Evolutionary conservation across 2,113 vertebrate genomes (phyloP).

Genomic region (Carollia perspicillata): DNA sequence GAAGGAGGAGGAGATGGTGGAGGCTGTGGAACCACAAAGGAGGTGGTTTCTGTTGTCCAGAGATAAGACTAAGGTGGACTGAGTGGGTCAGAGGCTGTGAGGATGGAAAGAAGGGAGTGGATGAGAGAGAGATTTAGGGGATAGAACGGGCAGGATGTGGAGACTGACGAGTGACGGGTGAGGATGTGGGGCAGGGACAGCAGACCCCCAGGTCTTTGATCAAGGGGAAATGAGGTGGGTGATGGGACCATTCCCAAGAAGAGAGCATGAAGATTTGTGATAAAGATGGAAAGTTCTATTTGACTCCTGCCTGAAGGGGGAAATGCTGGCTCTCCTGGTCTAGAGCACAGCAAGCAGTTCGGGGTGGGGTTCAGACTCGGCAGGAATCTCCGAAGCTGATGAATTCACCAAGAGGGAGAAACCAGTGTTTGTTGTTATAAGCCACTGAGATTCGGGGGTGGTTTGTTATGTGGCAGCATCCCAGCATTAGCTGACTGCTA

Average conservation of each 20-base stretch:
- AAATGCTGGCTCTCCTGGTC: neutral
- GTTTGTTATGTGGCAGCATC: neutral
- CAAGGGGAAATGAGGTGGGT: neutral
- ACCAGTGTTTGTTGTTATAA: rapidly evolving
- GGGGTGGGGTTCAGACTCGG: neutral
- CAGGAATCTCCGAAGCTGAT: neutral
- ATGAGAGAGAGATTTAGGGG: neutral
- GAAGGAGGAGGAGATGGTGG: neutral
- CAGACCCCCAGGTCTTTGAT: neutral
- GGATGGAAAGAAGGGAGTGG: neutral
- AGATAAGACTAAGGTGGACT: neutral
- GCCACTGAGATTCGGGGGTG: rapidly evolving
- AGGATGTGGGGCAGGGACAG: neutral
- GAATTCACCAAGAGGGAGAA: neutral
- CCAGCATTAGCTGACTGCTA: neutral
- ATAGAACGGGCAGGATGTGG: neutral
- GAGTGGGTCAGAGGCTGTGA: neutral
- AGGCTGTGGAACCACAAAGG: neutral
- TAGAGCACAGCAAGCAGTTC: neutral
- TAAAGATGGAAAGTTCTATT: neutral
- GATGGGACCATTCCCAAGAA: neutral
- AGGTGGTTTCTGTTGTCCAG: neutral
- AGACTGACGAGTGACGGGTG: neutral
- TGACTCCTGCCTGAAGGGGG: neutral
- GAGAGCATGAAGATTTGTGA: neutral